Percentiles rank a stretch among this genome's conserved stretches.
These are phyloP conservation scores for Strigamia maritima DNA, from an alignment of 2,888 invertebrate species.

Conservation along the genomic window DNA sequence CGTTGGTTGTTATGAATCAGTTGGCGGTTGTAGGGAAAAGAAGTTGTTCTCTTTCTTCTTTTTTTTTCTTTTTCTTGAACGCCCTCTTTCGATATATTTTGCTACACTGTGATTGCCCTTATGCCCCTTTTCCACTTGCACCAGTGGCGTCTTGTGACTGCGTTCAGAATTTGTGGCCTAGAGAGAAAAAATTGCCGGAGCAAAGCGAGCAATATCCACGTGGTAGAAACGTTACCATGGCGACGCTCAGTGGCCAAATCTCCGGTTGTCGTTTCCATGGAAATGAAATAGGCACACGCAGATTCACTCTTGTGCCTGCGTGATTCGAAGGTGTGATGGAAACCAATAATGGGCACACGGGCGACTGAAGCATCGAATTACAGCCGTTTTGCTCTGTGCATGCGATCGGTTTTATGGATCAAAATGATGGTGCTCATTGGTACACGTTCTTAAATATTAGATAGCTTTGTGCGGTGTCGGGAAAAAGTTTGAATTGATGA, in stretches of 20 bases:
- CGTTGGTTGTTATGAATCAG: conserved; percentile 27
- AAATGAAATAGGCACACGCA: conserved; percentile 35
- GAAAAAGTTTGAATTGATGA: neutral
- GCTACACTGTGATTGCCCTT: conserved; percentile 9
- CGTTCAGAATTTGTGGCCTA: conserved; percentile 7
- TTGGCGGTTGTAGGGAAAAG: conserved; percentile 1
- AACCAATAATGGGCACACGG: conserved; percentile 30
- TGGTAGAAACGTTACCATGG: conserved; percentile 26
- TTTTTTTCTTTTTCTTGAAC: neutral
- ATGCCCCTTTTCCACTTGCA: neutral
- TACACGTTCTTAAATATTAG: conserved; percentile 2
- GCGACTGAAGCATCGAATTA: conserved; percentile 25
- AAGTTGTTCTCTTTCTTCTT: neutral
- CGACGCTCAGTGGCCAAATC: conserved; percentile 37
- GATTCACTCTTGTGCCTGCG: conserved; percentile 34
- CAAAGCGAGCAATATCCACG: conserved; percentile 24
- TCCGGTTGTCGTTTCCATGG: conserved; percentile 37
- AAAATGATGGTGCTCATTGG: conserved; percentile 21
- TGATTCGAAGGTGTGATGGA: conserved; percentile 37
- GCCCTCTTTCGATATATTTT: conserved; percentile 12
- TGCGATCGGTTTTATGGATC: conserved; percentile 25
- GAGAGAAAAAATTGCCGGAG: neutral
- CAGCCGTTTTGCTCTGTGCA: conserved; percentile 29
- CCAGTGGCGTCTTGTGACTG: neutral
- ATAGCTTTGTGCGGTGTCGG: neutral